Base-by-base conservation (phyloP, 2,888 invertebrate species). In the Drosophila neonasuta region DNA sequence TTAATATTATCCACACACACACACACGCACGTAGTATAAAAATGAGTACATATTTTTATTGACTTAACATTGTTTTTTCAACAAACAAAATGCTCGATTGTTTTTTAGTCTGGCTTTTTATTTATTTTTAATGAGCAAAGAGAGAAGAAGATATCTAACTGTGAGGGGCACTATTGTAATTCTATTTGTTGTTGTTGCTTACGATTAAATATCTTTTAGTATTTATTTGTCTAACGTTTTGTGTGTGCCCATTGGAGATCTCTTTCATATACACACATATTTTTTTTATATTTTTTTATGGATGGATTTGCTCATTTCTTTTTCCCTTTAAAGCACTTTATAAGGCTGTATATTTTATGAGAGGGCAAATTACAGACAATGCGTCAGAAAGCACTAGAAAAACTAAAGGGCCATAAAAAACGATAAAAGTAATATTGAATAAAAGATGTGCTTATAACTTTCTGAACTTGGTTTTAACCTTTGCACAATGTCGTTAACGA, bases 31-130 rank as follows among this genome's bases (percentile, higher is more conserved):
- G 8, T 45, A 32, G 29, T 46, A 58, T 68, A 57, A 60, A 30
- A 50, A 46, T 76, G 57, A 66, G 59, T 79, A 60, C 67, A 68
- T 77, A 67, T 56, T 72, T 71, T 69, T 81, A 84, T 81, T 84
- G 86, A 81, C 85, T 78, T 78, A 84, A 78, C 79, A 86, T 78
- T 81, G 84, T 81, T 81, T 75, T 73, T 74, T 86, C 74, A 86
- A 84, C 79, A 81, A 86, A 80, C 81, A 79, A 68, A 76, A 77
- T 68, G 79, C 81, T 75, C 83, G 80, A 80, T 81, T 81, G 85
- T 85, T 86, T 80, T 80, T 79, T 84, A 72, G 74, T 65, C 74
- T 73, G 56, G 52, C 80, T 86, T 81, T 86, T 81, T 81, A 81
- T 81, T 84, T 82, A 77, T 72, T 84, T 82, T 86, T 82, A 86